Conservation (phyloP, 2,797 vertebrate species). For the Anabas testudineus region DNA sequence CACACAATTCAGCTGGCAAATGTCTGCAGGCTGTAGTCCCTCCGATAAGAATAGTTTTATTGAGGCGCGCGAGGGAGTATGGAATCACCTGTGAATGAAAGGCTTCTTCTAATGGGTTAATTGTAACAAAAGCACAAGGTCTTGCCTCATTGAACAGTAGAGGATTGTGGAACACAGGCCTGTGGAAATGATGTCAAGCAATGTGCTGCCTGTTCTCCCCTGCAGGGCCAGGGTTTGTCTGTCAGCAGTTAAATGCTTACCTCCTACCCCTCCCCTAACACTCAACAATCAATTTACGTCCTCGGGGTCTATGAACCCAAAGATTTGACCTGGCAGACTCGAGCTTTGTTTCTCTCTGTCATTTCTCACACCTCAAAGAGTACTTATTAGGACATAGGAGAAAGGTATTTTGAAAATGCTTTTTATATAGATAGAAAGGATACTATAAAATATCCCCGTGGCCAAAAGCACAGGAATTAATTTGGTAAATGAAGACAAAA, state of each 20-base stretch:
- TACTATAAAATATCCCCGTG: neutral
- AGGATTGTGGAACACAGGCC: slow-evolving; percentile 76
- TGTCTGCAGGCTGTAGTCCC: slow-evolving; percentile 57
- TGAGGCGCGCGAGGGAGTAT: slow-evolving; percentile 62
- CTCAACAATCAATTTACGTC: slow-evolving; percentile 84
- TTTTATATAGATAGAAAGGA: neutral
- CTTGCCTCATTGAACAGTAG: slow-evolving; percentile 80
- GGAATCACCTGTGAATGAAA: slow-evolving; percentile 77
- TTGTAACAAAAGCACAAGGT: slow-evolving; percentile 80
- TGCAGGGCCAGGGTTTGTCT: slow-evolving; percentile 82
- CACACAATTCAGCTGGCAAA: slow-evolving; percentile 19
- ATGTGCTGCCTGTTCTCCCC: slow-evolving; percentile 72
- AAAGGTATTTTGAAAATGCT: slow-evolving; percentile 33
- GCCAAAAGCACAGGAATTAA: neutral
- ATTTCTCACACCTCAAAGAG: slow-evolving; percentile 74
- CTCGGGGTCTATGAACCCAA: slow-evolving; percentile 79
- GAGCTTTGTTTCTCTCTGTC: slow-evolving; percentile 65
- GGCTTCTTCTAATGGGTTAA: slow-evolving; percentile 79
- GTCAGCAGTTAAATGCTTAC: slow-evolving; percentile 84
- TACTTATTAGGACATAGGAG: slow-evolving; percentile 65
- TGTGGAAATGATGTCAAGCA: slow-evolving; percentile 81
- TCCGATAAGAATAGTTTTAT: slow-evolving; percentile 70
- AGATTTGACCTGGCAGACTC: slow-evolving; percentile 79
- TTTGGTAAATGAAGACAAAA: neutral
- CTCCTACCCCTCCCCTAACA: slow-evolving; percentile 72